Percentiles rank a stretch among this genome's conserved stretches.
Conservation (phyloP, 1,140 invertebrate genomes). For the Drosophila bocki region DNA sequence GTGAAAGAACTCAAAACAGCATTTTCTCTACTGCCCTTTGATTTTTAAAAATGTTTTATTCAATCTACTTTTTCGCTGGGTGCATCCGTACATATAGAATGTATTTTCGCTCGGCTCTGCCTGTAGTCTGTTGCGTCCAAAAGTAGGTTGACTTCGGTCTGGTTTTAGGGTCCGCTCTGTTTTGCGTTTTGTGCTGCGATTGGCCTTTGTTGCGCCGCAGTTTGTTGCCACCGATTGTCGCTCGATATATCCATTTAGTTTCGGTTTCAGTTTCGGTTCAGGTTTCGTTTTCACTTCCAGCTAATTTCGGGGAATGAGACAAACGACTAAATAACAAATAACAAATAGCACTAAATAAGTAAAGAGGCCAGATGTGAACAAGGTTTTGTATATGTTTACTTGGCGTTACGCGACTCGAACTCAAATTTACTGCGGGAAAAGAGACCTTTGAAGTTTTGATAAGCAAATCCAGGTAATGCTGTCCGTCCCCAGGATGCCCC, state of each 20-base stretch:
- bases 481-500: constrained; percentile 3
- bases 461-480: constrained; percentile 53
- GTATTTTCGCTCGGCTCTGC: constrained; percentile 9
- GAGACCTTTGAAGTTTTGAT: constrained; percentile 54
- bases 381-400: constrained; percentile 30
- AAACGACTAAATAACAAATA: constrained; percentile 36
- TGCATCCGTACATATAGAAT: constrained; percentile 15
- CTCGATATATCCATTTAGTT: constrained; percentile 41
- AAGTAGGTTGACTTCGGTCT: constrained; percentile 77
- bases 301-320: constrained; percentile 56
- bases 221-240: constrained; percentile 24
- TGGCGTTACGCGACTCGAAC: constrained; percentile 6
- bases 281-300: constrained; percentile 60
- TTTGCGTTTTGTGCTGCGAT: constrained; percentile 15
- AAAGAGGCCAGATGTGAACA: constrained; percentile 32
- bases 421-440: constrained; percentile 3
- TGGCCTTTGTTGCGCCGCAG: constrained; percentile 33
- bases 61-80: constrained; percentile 1
- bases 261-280: constrained; percentile 48
- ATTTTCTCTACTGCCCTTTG: background rate
- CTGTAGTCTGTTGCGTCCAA: constrained; percentile 71
- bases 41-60: background rate
- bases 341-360: constrained; percentile 35
- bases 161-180: constrained; percentile 43
- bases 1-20: background rate